These are phyloP conservation scores for Ethmia dodecea DNA, from an alignment of 2,888 invertebrate species.

Conservation along the genomic window DNA sequence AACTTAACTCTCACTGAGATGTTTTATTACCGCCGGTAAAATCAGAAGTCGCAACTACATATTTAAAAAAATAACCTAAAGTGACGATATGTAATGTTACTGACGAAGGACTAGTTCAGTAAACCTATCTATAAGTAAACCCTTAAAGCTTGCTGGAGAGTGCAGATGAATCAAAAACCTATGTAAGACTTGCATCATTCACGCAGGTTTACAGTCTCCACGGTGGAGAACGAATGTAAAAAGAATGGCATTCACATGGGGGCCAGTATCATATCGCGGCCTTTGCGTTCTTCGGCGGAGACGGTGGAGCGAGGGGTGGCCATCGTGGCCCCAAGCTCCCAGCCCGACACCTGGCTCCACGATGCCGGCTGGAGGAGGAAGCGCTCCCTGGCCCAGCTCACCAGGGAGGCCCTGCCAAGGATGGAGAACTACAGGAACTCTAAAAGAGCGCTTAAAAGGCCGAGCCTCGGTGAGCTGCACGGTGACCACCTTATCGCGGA, in stretches of 20 bases:
- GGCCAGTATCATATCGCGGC: constrained; percentile 61
- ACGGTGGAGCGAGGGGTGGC: constrained; percentile 41
- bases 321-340: constrained; percentile 25
- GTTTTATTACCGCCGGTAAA: too few relatives aligned
- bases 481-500: constrained; percentile 75
- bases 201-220: constrained; percentile 56
- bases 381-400: constrained; percentile 81
- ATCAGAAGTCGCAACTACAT: too few relatives aligned
- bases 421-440: constrained; percentile 90
- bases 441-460: constrained; percentile 85
- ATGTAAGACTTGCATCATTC: too few relatives aligned
- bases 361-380: constrained; percentile 72
- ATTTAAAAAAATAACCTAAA: too few relatives aligned
- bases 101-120: too few relatives aligned
- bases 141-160: too few relatives aligned
- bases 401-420: constrained; percentile 87
- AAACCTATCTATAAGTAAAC: too few relatives aligned
- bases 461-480: constrained; percentile 90
- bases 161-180: too few relatives aligned
- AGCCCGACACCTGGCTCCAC: constrained; percentile 63
- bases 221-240: constrained; percentile 56
- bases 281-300: constrained; percentile 54
- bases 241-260: constrained; percentile 69
- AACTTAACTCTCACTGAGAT: too few relatives aligned
- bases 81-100: too few relatives aligned